Base-by-base conservation (phyloP, 2,797 vertebrate genomes). In the Clarias fuscus region DNA sequence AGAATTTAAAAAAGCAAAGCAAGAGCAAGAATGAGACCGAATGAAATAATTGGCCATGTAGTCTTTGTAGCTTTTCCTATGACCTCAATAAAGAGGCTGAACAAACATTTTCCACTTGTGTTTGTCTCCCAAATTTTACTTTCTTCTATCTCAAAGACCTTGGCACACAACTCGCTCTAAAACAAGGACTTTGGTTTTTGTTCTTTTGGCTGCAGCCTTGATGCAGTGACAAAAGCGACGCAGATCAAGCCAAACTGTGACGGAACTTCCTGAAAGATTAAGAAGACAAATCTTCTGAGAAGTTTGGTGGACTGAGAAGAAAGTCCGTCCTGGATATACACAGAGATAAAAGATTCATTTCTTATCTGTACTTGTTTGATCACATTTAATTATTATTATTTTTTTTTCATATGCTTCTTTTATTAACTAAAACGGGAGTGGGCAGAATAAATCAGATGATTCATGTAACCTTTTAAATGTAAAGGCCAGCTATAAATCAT, bases 71-170 rank as follows among this genome's bases (percentile, higher is more conserved):
- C 62, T 81, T 81, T 81, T 67, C 62, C 22, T 81, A 67, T 81
- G 79, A 81, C 79, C 79, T 81, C 62, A 53, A 67, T 81, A 92
- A 90, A 85, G 70, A 78, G 40, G 17, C 77, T 64, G 86, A 94
- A 94, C 90, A 94, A 91, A 92, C 92, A 93, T 89, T 85, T 89
- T 87, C 92, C 92, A 30, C 64, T 43, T 37, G 58, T 62, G 93
- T 92, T 91, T 93, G 92, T 91, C 92, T 92, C 88, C 86, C 82
- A 91, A 94, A 94, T 94, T 79, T 92, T 91, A 84, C 92, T 91
- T 90, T 82, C 91, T 90, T 88, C 88, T 18, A 88, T 90, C 91
- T 94, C 92, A 84, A 68, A 94, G 92, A 92, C 92, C 93, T 43
- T 86, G 91, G 83, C 91, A 88, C 91, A 59, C 33, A 40, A 92